These are phyloP conservation scores for Callithrix jacchus DNA, from an alignment of 2,113 vertebrate genomes.

Conservation along the genomic window DNA sequence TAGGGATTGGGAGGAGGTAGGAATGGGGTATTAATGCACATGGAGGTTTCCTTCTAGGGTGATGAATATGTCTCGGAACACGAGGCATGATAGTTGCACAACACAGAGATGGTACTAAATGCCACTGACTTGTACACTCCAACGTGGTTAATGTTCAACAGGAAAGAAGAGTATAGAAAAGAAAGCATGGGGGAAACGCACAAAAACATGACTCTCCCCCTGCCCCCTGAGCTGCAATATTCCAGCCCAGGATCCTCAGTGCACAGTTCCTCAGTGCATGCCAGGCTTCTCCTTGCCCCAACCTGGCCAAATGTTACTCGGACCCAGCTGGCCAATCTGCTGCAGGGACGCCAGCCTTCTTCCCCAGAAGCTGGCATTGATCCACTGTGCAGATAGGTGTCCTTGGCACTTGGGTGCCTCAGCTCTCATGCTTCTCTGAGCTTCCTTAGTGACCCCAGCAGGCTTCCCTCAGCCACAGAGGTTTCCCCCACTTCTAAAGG, in stretches of 20 bases:
- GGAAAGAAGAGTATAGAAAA: neutral
- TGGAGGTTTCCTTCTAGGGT: neutral
- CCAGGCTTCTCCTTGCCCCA: neutral
- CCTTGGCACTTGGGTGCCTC: neutral
- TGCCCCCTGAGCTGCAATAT: neutral
- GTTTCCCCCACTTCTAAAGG: neutral
- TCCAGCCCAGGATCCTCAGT: neutral
- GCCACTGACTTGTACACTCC: neutral
- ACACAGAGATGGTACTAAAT: neutral
- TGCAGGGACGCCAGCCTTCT: neutral
- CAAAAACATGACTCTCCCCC: neutral
- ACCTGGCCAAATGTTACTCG: neutral
- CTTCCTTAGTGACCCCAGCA: neutral
- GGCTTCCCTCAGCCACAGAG: neutral
- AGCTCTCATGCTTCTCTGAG: conserved; percentile 35
- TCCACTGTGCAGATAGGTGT: too few relatives aligned
- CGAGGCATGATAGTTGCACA: neutral
- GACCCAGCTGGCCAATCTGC: neutral
- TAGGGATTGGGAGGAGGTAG: neutral
- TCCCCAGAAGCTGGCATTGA: neutral
- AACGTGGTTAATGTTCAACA: neutral
- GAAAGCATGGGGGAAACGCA: neutral
- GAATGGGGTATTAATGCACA: neutral
- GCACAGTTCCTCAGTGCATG: neutral
- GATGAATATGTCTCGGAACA: neutral